Base-by-base conservation (phyloP, 2,888 invertebrate genomes). In the Nymphalis urticae region DNA sequence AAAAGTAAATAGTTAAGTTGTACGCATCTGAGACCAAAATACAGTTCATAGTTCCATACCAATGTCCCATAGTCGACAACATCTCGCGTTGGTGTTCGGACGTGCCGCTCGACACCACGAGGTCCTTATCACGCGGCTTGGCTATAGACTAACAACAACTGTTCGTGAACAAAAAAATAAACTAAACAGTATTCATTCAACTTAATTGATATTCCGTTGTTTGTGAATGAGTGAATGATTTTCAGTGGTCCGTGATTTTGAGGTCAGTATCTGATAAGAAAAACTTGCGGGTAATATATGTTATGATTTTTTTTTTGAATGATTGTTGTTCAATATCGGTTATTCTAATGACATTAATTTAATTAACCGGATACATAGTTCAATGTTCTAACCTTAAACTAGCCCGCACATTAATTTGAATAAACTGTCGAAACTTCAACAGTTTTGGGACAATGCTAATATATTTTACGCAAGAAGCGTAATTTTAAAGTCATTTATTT, bases 31-130 rank as follows among this genome's bases (percentile, higher is more conserved):
- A 66, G 53, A 51, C 47, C 61, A 79, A 77, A 75, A 76, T 76
- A 77, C 64, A 51, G 48, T 51, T 50, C 53, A 53, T 66, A 61
- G 42, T 42, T 42, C 42, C 42, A 42, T 42, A 42, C 13, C 42
- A 10, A 42, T 42, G 42, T 42, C 42, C 42, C 42, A 86, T 88
- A 90, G 88, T 90, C 88, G 85, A 84, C 78, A 80, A 79, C 79
- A 83, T 81, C 82, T 76, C 86, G 84, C 85, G 85, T 77, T 75
- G 72, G 82, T 71, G 85, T 70, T 73, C 82, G 84, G 86, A 86
- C 89, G 89, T 84, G 84, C 78, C 74, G 72, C 76, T 76, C 77
- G 75, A 72, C 77, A 77, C 76, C 75, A 72, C 79, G 77, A 75
- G 70, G 79, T 75, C 72, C 74, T 72, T 73, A 77, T 72, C 87